Conservation (phyloP, 2,797 vertebrate species). For the Muscicapa striata region DNA sequence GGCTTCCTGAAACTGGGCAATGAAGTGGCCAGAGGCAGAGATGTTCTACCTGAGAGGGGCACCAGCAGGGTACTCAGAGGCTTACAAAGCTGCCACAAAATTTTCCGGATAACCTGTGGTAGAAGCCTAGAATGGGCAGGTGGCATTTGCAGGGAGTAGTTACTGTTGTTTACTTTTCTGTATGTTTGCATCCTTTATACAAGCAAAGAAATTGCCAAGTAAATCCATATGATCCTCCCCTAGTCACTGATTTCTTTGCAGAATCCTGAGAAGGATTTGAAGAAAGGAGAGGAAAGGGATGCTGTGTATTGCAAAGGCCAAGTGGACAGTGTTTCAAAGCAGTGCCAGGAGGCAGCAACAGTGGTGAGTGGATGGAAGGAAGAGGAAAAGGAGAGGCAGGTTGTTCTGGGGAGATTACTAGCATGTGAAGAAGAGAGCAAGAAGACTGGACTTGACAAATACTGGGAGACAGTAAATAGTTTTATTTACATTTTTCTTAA, state of each 20-base stretch:
- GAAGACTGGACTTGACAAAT: not conserved
- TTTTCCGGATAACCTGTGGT: not conserved
- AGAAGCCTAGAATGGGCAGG: not conserved
- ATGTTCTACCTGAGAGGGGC: not conserved
- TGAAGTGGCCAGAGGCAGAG: not conserved
- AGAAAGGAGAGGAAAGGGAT: not conserved
- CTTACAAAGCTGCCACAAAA: not conserved
- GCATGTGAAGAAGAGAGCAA: not conserved
- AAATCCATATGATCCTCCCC: not conserved
- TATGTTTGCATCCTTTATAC: not conserved
- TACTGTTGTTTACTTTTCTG: not conserved
- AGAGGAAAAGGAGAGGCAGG: not conserved
- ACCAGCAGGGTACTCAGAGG: fast-evolving
- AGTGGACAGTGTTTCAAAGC: not conserved
- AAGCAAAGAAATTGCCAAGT: not conserved
- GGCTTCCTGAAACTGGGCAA: fast-evolving
- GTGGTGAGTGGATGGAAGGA: not conserved
- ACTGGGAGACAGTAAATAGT: not conserved
- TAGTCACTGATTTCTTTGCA: not conserved
- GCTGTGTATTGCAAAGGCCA: not conserved
- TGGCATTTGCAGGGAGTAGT: not conserved
- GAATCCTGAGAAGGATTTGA: not conserved
- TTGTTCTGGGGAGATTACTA: not conserved
- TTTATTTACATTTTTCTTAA: not conserved
- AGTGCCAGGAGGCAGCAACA: not conserved